Percentiles rank a stretch among this genome's conserved stretches.
These are phyloP conservation scores for Nibea albiflora DNA, from an alignment of 2,113 vertebrate species.

Conservation along the genomic window DNA sequence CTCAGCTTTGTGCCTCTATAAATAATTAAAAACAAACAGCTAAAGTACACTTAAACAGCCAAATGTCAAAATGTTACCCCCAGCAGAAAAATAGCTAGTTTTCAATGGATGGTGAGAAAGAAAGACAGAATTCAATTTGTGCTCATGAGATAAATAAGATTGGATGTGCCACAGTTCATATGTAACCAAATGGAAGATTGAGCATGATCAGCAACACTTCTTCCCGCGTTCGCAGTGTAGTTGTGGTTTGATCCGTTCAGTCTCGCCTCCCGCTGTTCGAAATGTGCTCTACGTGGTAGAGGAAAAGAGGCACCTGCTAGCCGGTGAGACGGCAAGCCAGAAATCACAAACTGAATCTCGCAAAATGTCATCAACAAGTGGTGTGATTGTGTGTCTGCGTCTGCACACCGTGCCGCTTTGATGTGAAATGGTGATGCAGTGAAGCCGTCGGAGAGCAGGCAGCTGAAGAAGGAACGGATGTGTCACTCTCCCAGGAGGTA, in stretches of 20 bases:
- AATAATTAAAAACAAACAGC: not conserved
- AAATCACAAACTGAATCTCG: not conserved
- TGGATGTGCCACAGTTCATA: slow-evolving; percentile 1
- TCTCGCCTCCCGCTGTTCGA: not conserved
- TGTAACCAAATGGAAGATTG: slow-evolving; percentile 11
- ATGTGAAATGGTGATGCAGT: slow-evolving; percentile 6
- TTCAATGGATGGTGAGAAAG: not conserved
- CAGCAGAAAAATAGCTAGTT: not conserved
- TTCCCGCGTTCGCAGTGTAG: slow-evolving; percentile 15
- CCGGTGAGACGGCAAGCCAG: not conserved
- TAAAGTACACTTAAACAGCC: slow-evolving; percentile 15
- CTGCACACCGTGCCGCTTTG: not conserved
- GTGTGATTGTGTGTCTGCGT: slow-evolving; percentile 3
- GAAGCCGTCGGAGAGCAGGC: slow-evolving; percentile 12
- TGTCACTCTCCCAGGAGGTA: not conserved
- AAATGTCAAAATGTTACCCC: slow-evolving; percentile 22
- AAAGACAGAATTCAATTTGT: slow-evolving; percentile 3
- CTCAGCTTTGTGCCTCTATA: slow-evolving; percentile 25
- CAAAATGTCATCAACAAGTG: slow-evolving; percentile 18
- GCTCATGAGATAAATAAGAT: not conserved
- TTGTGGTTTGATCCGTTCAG: not conserved
- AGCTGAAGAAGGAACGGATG: not conserved
- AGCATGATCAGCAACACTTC: slow-evolving; percentile 25
- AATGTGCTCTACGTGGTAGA: not conserved
- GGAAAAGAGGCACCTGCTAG: not conserved